Conservation (phyloP, 2,888 invertebrate species). For the Clunio marinus region DNA sequence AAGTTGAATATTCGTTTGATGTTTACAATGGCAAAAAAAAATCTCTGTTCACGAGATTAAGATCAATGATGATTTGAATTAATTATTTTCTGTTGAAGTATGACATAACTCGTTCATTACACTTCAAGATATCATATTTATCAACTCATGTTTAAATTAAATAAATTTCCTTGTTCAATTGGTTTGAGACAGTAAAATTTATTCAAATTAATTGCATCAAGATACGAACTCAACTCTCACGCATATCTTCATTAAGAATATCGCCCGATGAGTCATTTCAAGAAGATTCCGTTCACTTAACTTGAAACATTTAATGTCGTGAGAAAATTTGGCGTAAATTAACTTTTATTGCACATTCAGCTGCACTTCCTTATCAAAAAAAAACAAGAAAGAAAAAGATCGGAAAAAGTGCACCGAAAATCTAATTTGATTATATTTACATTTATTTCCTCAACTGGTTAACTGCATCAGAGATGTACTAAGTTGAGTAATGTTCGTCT, state of each 20-base stretch:
- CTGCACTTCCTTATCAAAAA: slow-evolving; percentile 30
- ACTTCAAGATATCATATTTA: too few species aligned
- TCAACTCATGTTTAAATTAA: too few species aligned
- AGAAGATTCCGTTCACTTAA: too few species aligned
- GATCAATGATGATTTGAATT: too few species aligned
- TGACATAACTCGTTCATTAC: too few species aligned
- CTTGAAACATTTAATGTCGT: neutral
- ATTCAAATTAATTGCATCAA: neutral
- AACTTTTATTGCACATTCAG: slow-evolving; percentile 1
- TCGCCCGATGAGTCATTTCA: neutral
- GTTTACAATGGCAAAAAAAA: too few species aligned
- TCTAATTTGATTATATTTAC: neutral
- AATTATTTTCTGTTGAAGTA: too few species aligned
- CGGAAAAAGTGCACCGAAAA: neutral
- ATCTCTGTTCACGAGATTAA: too few species aligned
- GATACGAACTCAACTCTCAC: slow-evolving; percentile 1
- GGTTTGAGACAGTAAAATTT: neutral
- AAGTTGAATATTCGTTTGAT: too few species aligned
- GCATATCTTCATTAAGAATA: neutral
- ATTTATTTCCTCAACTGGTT: neutral
- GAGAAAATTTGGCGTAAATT: neutral
- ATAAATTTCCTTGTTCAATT: too few species aligned
- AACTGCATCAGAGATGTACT: neutral
- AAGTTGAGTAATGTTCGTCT: too few species aligned
- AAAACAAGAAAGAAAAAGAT: neutral